Base-by-base conservation (phyloP, 2,888 invertebrate species). In the Penaeus monodon region DNA sequence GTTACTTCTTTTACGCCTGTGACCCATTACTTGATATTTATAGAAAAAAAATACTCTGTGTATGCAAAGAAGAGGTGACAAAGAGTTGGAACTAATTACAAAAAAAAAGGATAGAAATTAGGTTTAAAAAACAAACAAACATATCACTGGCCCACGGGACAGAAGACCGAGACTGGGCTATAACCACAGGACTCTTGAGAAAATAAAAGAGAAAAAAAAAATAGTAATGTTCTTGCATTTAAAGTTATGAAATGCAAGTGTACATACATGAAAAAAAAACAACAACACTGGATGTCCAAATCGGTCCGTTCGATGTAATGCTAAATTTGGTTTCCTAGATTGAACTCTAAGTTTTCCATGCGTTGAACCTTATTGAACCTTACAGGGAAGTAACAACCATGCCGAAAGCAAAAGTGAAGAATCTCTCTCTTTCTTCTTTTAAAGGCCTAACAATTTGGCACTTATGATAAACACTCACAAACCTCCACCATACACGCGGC, bases 371-470 rank as follows among this genome's bases (percentile, higher is more conserved):
- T 57, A 57, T 57, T 57, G 57, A 57, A 57, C 57, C 57, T 57
- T 57, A 20, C 17, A 77, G 17, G 22, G n/a, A 14, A n/a, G 29
- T 27, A 77, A 17, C 24, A 57, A 29, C 29, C 29, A 27, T 77
- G 77, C 77, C 77, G 63, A 38, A 57, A 77, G n/a, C 33, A 57
- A 57, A n/a, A 57, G 10, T 10, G 29, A 77, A n/a, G 27, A 77
- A 27, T 27, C n/a, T 20, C 44, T 76, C 49, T 77, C 17, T 57
- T 57, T 57, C 17, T 57, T 57, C 17, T 57, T 57, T 57, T 77
- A 22, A 77, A 27, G 77, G 63, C 49, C 44, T 76, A 57, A 77
- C 77, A 77, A 57, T 77, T 77, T 77, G 77, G 77, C 77, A 77
- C 77, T 77, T 57, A 77, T 57, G 57, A 63, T 57, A 27, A 77